These are phyloP conservation scores for Littorina saxatilis DNA, from an alignment of 1,140 invertebrate genomes.

Conservation along the genomic window DNA sequence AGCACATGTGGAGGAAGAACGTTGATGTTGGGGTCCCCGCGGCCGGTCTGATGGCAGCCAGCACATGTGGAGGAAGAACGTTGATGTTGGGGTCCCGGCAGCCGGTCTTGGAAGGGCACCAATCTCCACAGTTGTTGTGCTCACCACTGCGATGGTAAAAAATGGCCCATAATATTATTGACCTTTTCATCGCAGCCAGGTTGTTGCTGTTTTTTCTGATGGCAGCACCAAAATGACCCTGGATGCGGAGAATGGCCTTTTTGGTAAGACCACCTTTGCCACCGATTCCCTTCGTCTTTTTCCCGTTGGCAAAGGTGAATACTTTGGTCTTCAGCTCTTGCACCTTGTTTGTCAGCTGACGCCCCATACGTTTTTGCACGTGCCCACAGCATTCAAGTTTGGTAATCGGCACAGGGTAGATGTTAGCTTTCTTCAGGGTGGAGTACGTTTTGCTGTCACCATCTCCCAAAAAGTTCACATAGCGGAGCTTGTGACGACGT, in stretches of 20 bases:
- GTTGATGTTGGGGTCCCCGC: too few relatives aligned
- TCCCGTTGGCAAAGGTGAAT: not conserved
- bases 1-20: too few relatives aligned
- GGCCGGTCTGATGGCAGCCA: too few relatives aligned
- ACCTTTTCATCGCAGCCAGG: conserved; percentile 20
- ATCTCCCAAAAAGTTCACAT: conserved; percentile 38
- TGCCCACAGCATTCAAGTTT: too few relatives aligned
- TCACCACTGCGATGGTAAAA: conserved; percentile 30
- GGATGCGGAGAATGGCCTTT: conserved; percentile 20
- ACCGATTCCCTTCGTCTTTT: not conserved
- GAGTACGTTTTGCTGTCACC: conserved; percentile 40
- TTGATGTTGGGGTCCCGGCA: too few relatives aligned
- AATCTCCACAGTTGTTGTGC: conserved; percentile 20
- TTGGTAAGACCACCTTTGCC: not conserved
- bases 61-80: too few relatives aligned
- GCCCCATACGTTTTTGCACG: too few relatives aligned
- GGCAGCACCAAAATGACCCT: conserved; percentile 43
- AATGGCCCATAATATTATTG: conserved; percentile 32
- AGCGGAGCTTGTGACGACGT: conserved; percentile 1
- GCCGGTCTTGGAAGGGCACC: too few relatives aligned
- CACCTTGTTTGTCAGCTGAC: too few relatives aligned
- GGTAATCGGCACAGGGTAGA: not conserved
- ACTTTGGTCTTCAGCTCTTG: not conserved
- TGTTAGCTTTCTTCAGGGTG: too few relatives aligned
- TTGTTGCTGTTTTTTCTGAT: conserved; percentile 33